Evolutionary conservation across 1,140 invertebrate genomes (phyloP), one percentile per base, ranked within the genome.

Genomic region (Lordiphosa mommai): DNA sequence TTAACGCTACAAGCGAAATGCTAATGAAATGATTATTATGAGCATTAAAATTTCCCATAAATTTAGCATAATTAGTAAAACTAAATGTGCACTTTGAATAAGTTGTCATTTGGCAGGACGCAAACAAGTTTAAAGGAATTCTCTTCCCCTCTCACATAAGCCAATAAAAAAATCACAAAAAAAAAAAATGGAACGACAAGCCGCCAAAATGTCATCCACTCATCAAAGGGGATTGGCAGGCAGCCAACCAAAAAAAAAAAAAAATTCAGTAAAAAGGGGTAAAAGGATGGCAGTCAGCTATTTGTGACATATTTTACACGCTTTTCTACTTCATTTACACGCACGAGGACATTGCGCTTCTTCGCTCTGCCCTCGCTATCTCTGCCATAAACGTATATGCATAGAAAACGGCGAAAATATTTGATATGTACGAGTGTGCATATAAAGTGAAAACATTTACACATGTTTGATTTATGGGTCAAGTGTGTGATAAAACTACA

Each of bases 401-500:
- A 77, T 68, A 72, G 74, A 61, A 53, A 47, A 36, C 58, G 56
- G 37, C 66, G 61, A 74, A 68, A 74, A 69, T 74, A 80, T 80
- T 71, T 72, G 58, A 80, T 65, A 56, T 74, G 76, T 80, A 67
- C 67, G 66, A 68, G 67, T 76, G 77, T 38, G 77, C 77, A 82
- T 82, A 82, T 82, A 76, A 76, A 82, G 76, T 82, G 76, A 82
- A 82, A 82, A 82, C 76, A 82, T 82, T 82, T 82, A 82, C 76
- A 82, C 76, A 82, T 82, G 76, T 82, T 82, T 82, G 76, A 82
- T 82, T 82, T 82, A 82, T 82, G 76, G 76, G 76, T 82, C 76
- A 82, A 82, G 77, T 82, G 76, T 82, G 76, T 82, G 76, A 82
- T 82, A 82, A 82, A 82, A 82, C 76, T 82, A 82, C 76, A 82